A percentile compares a stretch with the other conserved stretches of the same genome.
phyloP scores from a whole-genome alignment of 2,888 invertebrate species.

The Ametastegia equiseti region DNA sequence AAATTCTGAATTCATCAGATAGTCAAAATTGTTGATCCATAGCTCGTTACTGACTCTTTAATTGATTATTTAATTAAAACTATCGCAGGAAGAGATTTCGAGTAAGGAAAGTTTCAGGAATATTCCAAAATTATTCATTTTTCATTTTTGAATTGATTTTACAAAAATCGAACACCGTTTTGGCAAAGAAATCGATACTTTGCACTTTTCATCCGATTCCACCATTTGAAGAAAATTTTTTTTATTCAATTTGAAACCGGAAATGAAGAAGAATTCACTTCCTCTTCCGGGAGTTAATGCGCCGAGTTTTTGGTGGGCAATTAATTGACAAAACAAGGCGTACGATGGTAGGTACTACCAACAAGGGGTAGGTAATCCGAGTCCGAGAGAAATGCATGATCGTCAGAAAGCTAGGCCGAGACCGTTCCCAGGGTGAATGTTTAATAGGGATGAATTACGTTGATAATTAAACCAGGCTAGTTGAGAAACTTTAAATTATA shows the following conservation, averaged over 20 bases:
- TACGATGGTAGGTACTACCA: not conserved
- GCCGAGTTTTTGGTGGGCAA: not conserved
- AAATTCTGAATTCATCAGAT: no score
- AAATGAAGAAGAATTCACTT: not conserved
- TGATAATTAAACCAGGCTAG: constrained; percentile 69
- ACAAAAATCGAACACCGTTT: no score
- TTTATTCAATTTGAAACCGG: not conserved
- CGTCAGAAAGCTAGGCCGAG: not conserved
- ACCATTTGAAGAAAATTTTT: not conserved
- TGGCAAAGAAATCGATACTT: no score
- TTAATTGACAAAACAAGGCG: not conserved
- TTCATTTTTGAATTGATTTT: no score
- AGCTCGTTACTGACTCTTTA: no score
- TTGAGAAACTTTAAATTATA: constrained; percentile 73
- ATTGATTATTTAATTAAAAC: no score
- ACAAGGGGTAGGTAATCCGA: not conserved
- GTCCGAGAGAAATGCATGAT: not conserved
- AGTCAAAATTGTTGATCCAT: no score
- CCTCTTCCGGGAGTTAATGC: not conserved
- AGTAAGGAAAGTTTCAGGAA: not conserved
- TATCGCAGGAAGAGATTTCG: no score
- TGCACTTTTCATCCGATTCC: no score
- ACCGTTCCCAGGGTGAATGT: constrained; percentile 56
- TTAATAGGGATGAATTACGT: constrained; percentile 65
- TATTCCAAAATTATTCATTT: no score